These are phyloP conservation scores for Scrobipalpa costella DNA, from an alignment of 2,888 invertebrate species.

Conservation along the genomic window DNA sequence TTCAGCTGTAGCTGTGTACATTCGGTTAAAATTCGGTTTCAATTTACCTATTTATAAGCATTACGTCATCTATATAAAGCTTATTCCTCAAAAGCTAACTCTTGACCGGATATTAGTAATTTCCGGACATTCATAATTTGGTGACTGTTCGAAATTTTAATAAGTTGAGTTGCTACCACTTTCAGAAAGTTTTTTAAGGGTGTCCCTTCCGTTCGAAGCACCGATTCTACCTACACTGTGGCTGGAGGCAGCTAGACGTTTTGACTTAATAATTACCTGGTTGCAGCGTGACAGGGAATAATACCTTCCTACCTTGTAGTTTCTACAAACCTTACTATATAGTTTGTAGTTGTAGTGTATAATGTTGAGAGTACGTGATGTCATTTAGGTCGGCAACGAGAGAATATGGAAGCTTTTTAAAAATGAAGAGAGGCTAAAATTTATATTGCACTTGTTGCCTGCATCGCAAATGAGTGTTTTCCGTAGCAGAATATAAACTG, in stretches of 20 bases:
- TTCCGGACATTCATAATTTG: constrained; percentile 2
- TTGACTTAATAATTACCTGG: constrained; percentile 49
- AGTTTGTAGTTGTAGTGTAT: neutral
- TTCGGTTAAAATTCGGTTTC: too few relatives aligned
- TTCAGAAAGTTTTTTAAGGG: neutral
- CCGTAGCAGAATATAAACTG: constrained; percentile 1
- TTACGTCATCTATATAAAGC: neutral
- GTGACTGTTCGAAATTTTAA: constrained; percentile 9
- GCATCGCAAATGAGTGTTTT: constrained; percentile 9
- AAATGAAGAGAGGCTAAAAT: constrained; percentile 25
- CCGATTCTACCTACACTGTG: constrained; percentile 1
- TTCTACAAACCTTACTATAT: neutral
- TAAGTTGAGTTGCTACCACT: neutral
- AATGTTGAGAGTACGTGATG: constrained; percentile 16
- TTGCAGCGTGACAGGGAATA: constrained; percentile 41
- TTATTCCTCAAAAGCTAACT: neutral
- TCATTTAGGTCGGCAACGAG: constrained; percentile 27
- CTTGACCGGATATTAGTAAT: constrained; percentile 5
- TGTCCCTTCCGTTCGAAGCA: too few relatives aligned
- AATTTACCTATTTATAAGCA: neutral
- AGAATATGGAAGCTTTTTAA: constrained; percentile 26
- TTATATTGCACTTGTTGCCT: constrained; percentile 15
- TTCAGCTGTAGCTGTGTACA: too few relatives aligned
- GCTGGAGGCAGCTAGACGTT: constrained; percentile 30
- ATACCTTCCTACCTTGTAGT: constrained; percentile 29